Percentiles rank a stretch among this genome's conserved stretches.
Conservation (phyloP, 2,888 invertebrate genomes). For the Caenorhabditis sp. region DNA sequence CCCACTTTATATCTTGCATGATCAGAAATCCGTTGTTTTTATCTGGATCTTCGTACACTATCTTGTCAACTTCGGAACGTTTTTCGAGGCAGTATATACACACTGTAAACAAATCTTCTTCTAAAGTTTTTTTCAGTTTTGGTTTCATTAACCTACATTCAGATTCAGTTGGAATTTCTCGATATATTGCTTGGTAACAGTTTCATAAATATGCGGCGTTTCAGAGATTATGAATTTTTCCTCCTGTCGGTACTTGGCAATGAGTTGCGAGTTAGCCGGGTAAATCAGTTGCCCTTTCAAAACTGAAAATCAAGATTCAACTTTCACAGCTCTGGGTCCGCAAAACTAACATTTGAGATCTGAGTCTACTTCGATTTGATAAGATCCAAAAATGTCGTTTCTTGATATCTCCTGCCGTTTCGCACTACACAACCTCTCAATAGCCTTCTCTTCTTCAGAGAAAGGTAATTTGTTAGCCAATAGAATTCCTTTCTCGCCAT, state of each 20-base stretch:
- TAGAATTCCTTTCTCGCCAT: constrained; percentile 76
- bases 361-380: constrained; percentile 53
- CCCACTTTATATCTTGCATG: constrained; percentile 97
- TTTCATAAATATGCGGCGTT: constrained; percentile 90
- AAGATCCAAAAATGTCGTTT: constrained; percentile 81
- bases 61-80: constrained; percentile 92
- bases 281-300: constrained; percentile 93
- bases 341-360: constrained; percentile 69
- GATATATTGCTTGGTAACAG: constrained; percentile 90
- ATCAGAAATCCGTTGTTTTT: constrained; percentile 91
- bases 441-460: constrained; percentile 66
- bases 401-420: constrained; percentile 70
- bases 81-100: constrained; percentile 95
- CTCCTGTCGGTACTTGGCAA: constrained; percentile 91
- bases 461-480: constrained; percentile 78
- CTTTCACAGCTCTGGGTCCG: not conserved
- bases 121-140: too few relatives aligned
- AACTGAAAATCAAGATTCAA: constrained; percentile 85
- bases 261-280: constrained; percentile 95
- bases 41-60: constrained; percentile 91
- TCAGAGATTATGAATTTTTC: constrained; percentile 90
- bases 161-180: constrained; percentile 84
- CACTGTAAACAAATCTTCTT: too few relatives aligned
- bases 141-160: constrained; percentile 54
- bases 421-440: constrained; percentile 41